phyloP scores from a whole-genome alignment of 2,797 vertebrate species.

The Xerus rutilus region DNA sequence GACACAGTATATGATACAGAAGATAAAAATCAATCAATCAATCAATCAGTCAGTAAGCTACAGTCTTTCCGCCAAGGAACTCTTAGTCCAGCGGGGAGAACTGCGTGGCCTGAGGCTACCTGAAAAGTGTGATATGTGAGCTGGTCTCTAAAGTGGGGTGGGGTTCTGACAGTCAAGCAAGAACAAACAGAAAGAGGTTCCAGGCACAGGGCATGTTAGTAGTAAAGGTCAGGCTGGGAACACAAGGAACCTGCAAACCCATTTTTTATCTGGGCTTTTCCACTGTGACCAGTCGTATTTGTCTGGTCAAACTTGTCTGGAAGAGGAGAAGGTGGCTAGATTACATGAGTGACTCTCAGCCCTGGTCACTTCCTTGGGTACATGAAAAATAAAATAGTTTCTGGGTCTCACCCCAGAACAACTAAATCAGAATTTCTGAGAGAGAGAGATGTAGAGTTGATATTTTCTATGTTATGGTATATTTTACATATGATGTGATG shows the following conservation, averaged over 20 bases:
- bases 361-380: not conserved
- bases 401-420: not conserved
- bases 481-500: not conserved
- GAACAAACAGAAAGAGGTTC: not conserved
- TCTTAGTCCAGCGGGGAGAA: not conserved
- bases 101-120: not conserved
- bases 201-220: not conserved
- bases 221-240: not conserved
- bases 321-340: not conserved
- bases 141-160: not conserved
- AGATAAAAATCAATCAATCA: not conserved
- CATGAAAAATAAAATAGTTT: not conserved
- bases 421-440: too few species aligned
- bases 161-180: not conserved
- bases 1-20: not conserved
- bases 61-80: not conserved
- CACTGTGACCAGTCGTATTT: not conserved
- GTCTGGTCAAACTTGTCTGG: not conserved
- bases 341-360: not conserved
- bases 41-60: not conserved
- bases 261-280: not conserved
- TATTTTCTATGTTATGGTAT: not conserved
- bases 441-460: too few species aligned
- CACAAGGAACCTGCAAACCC: not conserved
- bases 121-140: not conserved